A percentile compares a stretch with the other conserved stretches of the same genome.
phyloP scores from a whole-genome alignment of 2,888 invertebrate genomes.

The Agriotes lineatus region DNA sequence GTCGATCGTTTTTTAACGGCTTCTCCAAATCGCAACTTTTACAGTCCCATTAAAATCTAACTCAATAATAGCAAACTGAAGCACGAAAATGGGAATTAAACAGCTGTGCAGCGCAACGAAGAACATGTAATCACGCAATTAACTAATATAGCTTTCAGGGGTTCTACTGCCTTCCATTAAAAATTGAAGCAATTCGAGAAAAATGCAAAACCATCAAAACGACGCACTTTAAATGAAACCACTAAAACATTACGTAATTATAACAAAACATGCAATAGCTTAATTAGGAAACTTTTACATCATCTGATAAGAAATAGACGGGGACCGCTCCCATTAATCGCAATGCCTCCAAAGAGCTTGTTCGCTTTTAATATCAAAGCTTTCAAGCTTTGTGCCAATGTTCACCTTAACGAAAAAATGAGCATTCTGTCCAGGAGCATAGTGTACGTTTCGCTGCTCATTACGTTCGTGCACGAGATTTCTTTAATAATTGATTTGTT shows the following conservation, averaged over 20 bases:
- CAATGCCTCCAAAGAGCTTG: slow-evolving; percentile 31
- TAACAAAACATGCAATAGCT: slow-evolving; percentile 28
- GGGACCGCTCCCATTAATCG: slow-evolving; percentile 1
- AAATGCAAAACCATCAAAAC: neutral
- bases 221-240: no score
- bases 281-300: slow-evolving; percentile 27
- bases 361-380: slow-evolving; percentile 36
- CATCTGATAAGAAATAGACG: slow-evolving; percentile 3
- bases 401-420: slow-evolving; percentile 36
- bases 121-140: slow-evolving; percentile 3
- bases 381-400: slow-evolving; percentile 37
- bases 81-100: neutral
- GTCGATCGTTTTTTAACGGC: no score
- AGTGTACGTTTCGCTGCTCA: slow-evolving; percentile 5
- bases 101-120: neutral
- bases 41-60: no score
- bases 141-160: neutral
- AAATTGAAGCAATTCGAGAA: neutral
- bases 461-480: slow-evolving; percentile 29
- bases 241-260: slow-evolving; percentile 21
- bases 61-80: no score
- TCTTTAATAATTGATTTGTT: slow-evolving; percentile 22
- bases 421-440: slow-evolving; percentile 1
- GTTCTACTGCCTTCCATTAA: neutral
- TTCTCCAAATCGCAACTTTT: no score